Evolutionary conservation across 2,113 vertebrate species (phyloP).

Genomic region (Pangasianodon gigas): DNA sequence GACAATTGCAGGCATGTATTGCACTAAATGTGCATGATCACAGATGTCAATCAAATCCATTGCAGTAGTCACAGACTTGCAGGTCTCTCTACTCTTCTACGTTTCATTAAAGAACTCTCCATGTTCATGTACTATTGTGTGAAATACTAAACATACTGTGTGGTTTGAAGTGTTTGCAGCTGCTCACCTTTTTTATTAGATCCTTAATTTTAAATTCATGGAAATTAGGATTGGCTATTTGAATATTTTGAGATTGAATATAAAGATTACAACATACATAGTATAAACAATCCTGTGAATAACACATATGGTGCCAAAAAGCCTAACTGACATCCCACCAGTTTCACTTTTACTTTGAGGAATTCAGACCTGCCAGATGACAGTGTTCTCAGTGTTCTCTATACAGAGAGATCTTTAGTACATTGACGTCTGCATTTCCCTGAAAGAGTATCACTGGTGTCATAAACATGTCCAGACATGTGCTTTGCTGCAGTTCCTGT

Average conservation of each 20-base stretch:
- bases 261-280: not conserved
- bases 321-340: not conserved
- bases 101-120: slow-evolving; percentile 42
- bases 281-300: not conserved
- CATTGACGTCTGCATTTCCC: not conserved
- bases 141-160: slow-evolving; percentile 24
- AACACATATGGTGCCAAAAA: not conserved
- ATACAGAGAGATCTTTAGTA: not conserved
- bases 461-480: slow-evolving; percentile 44
- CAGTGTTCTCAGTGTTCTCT: not conserved
- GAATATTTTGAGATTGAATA: not conserved
- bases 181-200: not conserved
- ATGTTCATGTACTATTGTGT: slow-evolving; percentile 42
- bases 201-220: not conserved
- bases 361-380: too few relatives aligned
- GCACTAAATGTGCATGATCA: slow-evolving; percentile 54
- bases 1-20: slow-evolving; percentile 54
- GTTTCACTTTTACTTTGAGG: not conserved
- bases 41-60: slow-evolving; percentile 45
- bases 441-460: slow-evolving; percentile 16
- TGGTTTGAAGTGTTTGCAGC: slow-evolving; percentile 6
- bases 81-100: slow-evolving; percentile 25
- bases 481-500: slow-evolving; percentile 24
- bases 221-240: not conserved
- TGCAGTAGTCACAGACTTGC: slow-evolving; percentile 25